Conservation (phyloP, 2,113 vertebrate genomes). For the Trogon surrucura region DNA sequence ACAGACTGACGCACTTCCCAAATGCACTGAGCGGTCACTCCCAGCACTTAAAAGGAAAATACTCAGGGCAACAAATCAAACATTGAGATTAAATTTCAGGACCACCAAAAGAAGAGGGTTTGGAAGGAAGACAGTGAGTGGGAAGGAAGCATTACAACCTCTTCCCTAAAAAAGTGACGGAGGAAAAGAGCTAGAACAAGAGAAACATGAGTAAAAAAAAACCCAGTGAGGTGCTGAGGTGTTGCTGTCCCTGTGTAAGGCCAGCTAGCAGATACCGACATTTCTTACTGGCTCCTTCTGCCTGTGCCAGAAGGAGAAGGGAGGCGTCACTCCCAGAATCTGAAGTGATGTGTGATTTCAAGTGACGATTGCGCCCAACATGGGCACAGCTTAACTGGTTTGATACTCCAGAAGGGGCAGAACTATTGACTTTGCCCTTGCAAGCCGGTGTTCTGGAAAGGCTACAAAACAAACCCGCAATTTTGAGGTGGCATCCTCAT, state of each 20-base stretch:
- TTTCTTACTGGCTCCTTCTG: background rate
- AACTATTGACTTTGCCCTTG: fast-evolving
- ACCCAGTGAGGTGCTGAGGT: background rate
- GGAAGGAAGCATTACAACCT: background rate
- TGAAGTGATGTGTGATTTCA: background rate
- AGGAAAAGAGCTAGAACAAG: background rate
- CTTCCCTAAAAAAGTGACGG: background rate
- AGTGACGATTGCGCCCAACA: background rate
- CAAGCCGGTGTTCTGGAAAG: background rate
- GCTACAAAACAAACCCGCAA: background rate
- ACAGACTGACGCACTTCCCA: background rate
- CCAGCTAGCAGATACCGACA: background rate
- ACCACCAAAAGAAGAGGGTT: background rate
- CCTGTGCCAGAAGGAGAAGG: background rate
- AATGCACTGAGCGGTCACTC: background rate
- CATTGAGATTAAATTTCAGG: background rate
- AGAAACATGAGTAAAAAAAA: background rate
- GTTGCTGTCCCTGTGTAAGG: fast-evolving
- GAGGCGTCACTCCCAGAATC: background rate
- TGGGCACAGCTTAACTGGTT: background rate
- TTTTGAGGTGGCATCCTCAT: background rate
- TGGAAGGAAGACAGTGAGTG: background rate
- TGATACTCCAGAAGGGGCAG: background rate
- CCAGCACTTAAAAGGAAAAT: background rate
- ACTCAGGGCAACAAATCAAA: background rate